Conservation (phyloP, 2,888 invertebrate genomes). For the Megamerina dolium region DNA sequence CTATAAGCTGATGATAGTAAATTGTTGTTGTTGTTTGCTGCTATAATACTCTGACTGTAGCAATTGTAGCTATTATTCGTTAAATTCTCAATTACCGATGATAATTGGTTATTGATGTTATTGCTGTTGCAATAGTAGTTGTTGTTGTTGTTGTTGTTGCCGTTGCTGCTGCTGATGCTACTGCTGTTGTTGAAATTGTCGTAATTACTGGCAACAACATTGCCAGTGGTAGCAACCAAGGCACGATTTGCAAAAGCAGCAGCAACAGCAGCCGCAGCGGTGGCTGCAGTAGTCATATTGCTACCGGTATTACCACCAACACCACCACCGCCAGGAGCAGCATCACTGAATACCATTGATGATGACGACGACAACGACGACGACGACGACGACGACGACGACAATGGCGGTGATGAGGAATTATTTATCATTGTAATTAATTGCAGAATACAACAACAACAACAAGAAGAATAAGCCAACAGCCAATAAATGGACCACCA, state of each 20-base stretch:
- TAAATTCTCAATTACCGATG: conserved; percentile 47
- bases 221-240: not conserved
- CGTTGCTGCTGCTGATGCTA: conserved; percentile 7
- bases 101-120: conserved; percentile 42
- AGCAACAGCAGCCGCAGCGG: not conserved
- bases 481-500: too few relatives aligned
- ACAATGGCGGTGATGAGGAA: too few relatives aligned
- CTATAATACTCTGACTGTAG: not conserved
- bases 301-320: not conserved
- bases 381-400: conserved; percentile 7
- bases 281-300: not conserved
- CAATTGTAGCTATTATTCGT: conserved; percentile 42
- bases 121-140: conserved; percentile 23
- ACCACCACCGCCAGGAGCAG: conserved; percentile 2
- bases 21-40: not conserved
- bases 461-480: too few relatives aligned
- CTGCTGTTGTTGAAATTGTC: conserved; percentile 4
- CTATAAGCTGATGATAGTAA: too few relatives aligned
- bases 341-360: conserved; percentile 14
- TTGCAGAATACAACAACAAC: too few relatives aligned
- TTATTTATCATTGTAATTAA: conserved; percentile 37
- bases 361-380: not conserved
- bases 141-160: conserved; percentile 19
- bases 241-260: not conserved
- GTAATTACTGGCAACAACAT: conserved; percentile 12